A percentile compares a stretch with the other conserved stretches of the same genome.
Conservation (phyloP, 2,888 invertebrate genomes). For the Coelinius sp. region DNA sequence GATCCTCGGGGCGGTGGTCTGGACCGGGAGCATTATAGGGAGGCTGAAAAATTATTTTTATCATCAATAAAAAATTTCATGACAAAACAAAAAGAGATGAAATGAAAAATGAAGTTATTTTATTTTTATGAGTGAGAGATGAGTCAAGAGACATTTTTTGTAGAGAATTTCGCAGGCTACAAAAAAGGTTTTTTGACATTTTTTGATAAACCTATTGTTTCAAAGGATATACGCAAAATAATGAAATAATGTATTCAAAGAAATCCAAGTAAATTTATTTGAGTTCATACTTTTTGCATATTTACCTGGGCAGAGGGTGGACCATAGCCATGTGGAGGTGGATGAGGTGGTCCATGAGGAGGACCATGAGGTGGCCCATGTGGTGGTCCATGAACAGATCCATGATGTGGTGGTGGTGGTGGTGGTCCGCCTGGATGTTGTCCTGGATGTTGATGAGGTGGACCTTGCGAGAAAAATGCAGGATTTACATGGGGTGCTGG, state of each 20-base stretch:
- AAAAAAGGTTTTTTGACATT: too few relatives aligned
- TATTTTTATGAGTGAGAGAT: not conserved
- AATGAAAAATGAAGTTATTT: not conserved
- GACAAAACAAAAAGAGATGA: not conserved
- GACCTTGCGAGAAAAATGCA: slow-evolving; percentile 91
- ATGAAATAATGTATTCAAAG: too few relatives aligned
- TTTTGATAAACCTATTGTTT: too few relatives aligned
- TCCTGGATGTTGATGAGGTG: slow-evolving; percentile 74
- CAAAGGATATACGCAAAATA: too few relatives aligned
- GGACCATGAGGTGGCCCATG: slow-evolving; percentile 78
- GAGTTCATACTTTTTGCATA: not conserved
- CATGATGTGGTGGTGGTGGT: slow-evolving; percentile 79
- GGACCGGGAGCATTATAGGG: slow-evolving; percentile 77
- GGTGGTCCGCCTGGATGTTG: slow-evolving; percentile 75
- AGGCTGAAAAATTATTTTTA: slow-evolving; percentile 58
- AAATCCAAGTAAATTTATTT: not conserved
- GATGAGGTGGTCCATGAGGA: slow-evolving; percentile 76
- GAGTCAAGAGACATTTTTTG: not conserved
- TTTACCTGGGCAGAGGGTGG: slow-evolving; percentile 70
- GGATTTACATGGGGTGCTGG: slow-evolving; percentile 97
- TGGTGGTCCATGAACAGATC: slow-evolving; percentile 78
- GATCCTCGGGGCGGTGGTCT: slow-evolving; percentile 73
- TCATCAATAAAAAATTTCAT: not conserved
- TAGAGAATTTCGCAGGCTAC: too few relatives aligned
- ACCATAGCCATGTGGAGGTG: slow-evolving; percentile 73